Evolutionary conservation across 1,140 invertebrate species (phyloP).

Genomic region (Drosophila saltans): DNA sequence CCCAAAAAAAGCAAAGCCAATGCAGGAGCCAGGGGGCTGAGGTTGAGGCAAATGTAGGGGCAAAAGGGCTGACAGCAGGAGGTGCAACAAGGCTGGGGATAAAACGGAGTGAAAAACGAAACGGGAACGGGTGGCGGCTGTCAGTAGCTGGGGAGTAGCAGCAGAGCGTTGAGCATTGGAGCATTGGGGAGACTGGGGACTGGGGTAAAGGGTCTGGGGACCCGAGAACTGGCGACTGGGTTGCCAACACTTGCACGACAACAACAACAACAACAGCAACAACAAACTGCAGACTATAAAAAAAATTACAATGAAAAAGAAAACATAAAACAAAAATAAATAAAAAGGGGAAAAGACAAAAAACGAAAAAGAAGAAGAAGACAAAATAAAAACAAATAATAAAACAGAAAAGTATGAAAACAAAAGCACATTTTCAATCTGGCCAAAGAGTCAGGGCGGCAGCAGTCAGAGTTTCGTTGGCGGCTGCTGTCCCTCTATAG

Average conservation of each 20-base stretch:
- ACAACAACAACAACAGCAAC: constrained; percentile 35
- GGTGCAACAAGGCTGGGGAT: constrained; percentile 17
- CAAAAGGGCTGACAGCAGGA: constrained; percentile 53
- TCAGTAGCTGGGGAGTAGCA: background rate
- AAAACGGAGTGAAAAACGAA: background rate
- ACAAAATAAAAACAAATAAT: background rate
- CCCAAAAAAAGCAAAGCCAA: constrained; percentile 23
- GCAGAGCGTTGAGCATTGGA: background rate
- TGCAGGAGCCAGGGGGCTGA: background rate
- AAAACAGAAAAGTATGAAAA: constrained; percentile 18
- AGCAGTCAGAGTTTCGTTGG: constrained; percentile 20
- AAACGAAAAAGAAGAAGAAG: background rate
- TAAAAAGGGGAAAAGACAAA: background rate
- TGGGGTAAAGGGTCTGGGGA: constrained; percentile 2
- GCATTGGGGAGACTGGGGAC: background rate
- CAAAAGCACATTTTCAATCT: constrained; percentile 44
- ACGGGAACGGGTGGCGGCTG: background rate
- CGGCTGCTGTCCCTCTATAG: constrained; percentile 8
- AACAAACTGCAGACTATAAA: constrained; percentile 33
- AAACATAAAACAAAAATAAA: constrained; percentile 37
- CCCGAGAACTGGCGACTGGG: constrained; percentile 19
- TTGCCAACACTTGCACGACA: constrained; percentile 43
- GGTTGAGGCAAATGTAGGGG: constrained; percentile 8
- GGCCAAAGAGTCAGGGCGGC: constrained; percentile 36
- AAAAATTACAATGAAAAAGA: constrained; percentile 42